These are phyloP conservation scores for Callyntrura sp. DNA, from an alignment of 2,888 invertebrate species.

Conservation along the genomic window DNA sequence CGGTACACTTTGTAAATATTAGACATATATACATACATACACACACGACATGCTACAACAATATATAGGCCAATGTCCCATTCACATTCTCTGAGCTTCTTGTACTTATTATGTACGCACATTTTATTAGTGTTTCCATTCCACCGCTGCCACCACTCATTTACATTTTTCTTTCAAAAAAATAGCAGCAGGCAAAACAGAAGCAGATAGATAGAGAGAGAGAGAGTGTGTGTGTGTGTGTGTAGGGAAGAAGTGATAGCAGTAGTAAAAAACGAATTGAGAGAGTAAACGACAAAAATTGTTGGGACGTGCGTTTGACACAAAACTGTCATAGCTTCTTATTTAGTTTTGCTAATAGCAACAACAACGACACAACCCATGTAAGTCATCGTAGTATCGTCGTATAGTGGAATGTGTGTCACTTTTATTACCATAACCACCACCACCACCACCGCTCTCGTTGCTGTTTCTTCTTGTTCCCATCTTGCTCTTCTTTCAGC, in stretches of 20 bases:
- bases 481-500: not conserved
- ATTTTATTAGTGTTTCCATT: not conserved
- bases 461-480: slow-evolving; percentile 12
- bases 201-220: not conserved
- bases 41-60: not conserved
- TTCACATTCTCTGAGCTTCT: not conserved
- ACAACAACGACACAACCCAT: not conserved
- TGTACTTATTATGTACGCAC: not conserved
- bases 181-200: not conserved
- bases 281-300: slow-evolving; percentile 1
- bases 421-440: slow-evolving; percentile 58
- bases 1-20: not conserved
- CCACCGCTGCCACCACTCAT: not conserved
- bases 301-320: slow-evolving; percentile 56
- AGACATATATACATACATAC: not conserved
- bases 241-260: too few relatives aligned
- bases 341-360: slow-evolving; percentile 52
- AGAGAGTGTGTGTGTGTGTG: too few relatives aligned
- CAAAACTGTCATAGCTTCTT: slow-evolving; percentile 66
- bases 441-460: not conserved
- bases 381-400: not conserved
- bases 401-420: slow-evolving; percentile 55
- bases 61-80: slow-evolving; percentile 34
- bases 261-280: slow-evolving; percentile 4
- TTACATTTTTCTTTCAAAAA: slow-evolving; percentile 10